Evolutionary conservation across 1,140 invertebrate genomes (phyloP), one percentile per base, ranked within the genome.

Genomic region (Pogonognathellus flavescens): DNA sequence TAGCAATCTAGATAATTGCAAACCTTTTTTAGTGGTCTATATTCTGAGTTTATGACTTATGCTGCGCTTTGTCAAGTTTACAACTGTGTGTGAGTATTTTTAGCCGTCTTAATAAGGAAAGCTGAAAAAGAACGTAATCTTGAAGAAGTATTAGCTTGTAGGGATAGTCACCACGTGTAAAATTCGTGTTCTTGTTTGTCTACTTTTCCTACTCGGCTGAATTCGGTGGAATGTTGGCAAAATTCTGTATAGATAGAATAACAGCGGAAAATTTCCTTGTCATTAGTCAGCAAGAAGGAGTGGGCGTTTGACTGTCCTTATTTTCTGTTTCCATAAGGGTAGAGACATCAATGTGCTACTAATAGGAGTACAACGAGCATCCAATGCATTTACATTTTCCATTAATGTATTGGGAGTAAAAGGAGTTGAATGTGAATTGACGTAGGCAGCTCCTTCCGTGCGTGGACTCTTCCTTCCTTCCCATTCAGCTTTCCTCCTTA

Each of bases 211-310:
- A 31, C 22, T 49, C 49, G 70, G 41, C 31, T 49, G 41, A 76
- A 76, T 49, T 76, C 31, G n/a, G 70, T 50, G 41, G 70, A 76
- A 76, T 76, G 70, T 76, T 76, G 70, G 70, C 70, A 76, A 76
- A 76, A 76, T 76, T 31, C 14, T 76, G 31, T 76, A 49, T 49
- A 76, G 70, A 76, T 76, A 49, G 70, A 31, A 50, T 76, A 57
- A 81, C 53, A 81, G 80, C 50, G 62, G 31, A 57, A 81, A 81
- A 81, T 81, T 59, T 81, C 80, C 80, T 81, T 81, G 80, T 81
- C 80, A 81, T 81, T 81, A 81, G 80, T 81, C 80, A 57, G 55
- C 80, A 22, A 41, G 20, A 55, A 81, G 18, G 52, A 81, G 55
- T 55, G 80, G 55, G 80, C 70, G 70, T 41, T n/a, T 9, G 70